Evolutionary conservation across 1,140 invertebrate species (phyloP), one percentile per base, ranked within the genome.

Genomic region (Pollicipes pollicipes): DNA sequence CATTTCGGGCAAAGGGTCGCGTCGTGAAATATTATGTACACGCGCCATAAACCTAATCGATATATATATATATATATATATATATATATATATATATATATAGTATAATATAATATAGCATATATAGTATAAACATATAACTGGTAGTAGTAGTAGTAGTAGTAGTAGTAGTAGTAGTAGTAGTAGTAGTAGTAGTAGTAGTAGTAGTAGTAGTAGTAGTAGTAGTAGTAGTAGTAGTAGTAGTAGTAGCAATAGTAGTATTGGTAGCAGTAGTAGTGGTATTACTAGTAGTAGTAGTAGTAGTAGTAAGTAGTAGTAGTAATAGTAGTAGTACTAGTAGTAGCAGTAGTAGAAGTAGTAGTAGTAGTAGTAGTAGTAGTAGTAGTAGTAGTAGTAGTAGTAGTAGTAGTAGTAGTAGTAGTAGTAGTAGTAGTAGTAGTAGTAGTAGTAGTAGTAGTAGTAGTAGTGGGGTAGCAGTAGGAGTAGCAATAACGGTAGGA

Each of bases 331-430:
- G 27, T 21, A 21, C 26, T 68, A 21, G 21, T 68, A 27, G 27
- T 68, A 68, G 66, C 66, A 67, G 69, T 45, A 35, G 69, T 70
- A 35, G 31, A 30, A 70, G 16, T 70, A 8, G 30, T 70, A 35
- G 69, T 70, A 70, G 35, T 70, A 70, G 69, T 70, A 63, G 69
- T 26, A 35, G 69, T 70, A 70, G 69, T 35, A 70, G 69, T 70
- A 70, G 69, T 35, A 70, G 69, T 70, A 70, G 35, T 70, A 70
- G 69, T 70, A 70, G 69, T 70, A 70, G 31, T 70, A 35, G 69
- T 70, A 35, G 69, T 70, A 35, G 69, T 70, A 70, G 69, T 70
- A 70, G 69, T 70, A 70, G 31, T 70, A 26, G 69, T 70, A 45
- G 35, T 70, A 58, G 3, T 70, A 16, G 35, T 70, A 0, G 69